phyloP scores from a whole-genome alignment of 2,888 invertebrate genomes.

The Parnassius apollo region DNA sequence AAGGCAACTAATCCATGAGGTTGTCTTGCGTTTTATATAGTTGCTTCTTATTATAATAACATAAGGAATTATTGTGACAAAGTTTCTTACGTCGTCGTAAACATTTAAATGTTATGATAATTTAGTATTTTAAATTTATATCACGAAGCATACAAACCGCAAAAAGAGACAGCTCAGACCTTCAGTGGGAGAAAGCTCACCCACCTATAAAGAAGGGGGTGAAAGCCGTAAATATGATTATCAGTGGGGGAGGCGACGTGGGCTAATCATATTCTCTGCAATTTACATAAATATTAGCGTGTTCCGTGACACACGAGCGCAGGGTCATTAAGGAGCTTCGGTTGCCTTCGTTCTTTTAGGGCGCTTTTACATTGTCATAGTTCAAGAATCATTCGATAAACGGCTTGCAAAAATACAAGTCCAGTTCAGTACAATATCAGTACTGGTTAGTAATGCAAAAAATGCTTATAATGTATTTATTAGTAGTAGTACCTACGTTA shows the following conservation, averaged over 20 bases:
- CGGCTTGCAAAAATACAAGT: background rate
- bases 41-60: no score
- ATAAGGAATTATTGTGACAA: no score
- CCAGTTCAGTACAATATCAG: no score
- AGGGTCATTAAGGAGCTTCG: conserved; percentile 56
- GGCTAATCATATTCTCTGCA: conserved; percentile 80
- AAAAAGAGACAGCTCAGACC: background rate
- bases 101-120: no score
- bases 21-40: no score
- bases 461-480: no score
- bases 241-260: conserved; percentile 77
- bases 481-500: no score
- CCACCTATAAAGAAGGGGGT: conserved; percentile 33
- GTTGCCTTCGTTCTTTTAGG: conserved; percentile 38
- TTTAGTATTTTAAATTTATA: no score
- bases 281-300: conserved; percentile 81
- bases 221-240: conserved; percentile 79
- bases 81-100: no score
- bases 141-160: no score
- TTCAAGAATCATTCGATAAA: conserved; percentile 14
- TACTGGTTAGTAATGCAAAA: no score
- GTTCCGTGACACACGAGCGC: conserved; percentile 74
- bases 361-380: conserved; percentile 19
- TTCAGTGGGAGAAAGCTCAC: conserved; percentile 11
- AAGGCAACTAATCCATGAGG: no score